Percentiles rank a stretch among this genome's conserved stretches.
Evolutionary conservation across 2,888 invertebrate genomes (phyloP).

Genomic region (Atrina japonica): DNA sequence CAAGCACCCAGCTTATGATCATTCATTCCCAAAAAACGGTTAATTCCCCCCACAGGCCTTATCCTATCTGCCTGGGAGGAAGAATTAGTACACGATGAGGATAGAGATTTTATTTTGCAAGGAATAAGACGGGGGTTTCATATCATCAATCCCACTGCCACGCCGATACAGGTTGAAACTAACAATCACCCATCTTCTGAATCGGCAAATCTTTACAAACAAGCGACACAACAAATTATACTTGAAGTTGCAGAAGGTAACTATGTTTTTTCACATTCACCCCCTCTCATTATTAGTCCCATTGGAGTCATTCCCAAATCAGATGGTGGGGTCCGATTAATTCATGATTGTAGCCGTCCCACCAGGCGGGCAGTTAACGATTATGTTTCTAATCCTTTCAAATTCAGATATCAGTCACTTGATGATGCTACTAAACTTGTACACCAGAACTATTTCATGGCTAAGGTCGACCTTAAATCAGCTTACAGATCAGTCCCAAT

Average conservation of each 20-base stretch:
- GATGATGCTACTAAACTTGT: slow-evolving; percentile 38
- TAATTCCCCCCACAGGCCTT: not conserved
- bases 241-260: slow-evolving; percentile 26
- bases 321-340: slow-evolving; percentile 25
- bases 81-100: not conserved
- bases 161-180: not conserved
- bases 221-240: slow-evolving; percentile 21
- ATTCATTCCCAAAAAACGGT: slow-evolving; percentile 1
- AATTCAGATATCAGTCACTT: slow-evolving; percentile 18
- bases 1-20: not conserved
- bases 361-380: too few species aligned
- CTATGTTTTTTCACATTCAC: slow-evolving; percentile 12
- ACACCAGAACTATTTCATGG: slow-evolving; percentile 22
- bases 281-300: slow-evolving; percentile 25
- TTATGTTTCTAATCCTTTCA: slow-evolving; percentile 9
- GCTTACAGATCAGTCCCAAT: slow-evolving; percentile 36
- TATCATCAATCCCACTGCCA: not conserved
- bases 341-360: slow-evolving; percentile 29
- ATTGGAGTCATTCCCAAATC: slow-evolving; percentile 23
- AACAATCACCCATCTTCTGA: not conserved
- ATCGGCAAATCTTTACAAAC: not conserved
- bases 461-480: slow-evolving; percentile 37
- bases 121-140: not conserved
- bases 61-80: not conserved
- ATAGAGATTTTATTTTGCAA: not conserved